These are phyloP conservation scores for Agapornis roseicollis DNA, from an alignment of 2,113 vertebrate genomes.

Conservation along the genomic window DNA sequence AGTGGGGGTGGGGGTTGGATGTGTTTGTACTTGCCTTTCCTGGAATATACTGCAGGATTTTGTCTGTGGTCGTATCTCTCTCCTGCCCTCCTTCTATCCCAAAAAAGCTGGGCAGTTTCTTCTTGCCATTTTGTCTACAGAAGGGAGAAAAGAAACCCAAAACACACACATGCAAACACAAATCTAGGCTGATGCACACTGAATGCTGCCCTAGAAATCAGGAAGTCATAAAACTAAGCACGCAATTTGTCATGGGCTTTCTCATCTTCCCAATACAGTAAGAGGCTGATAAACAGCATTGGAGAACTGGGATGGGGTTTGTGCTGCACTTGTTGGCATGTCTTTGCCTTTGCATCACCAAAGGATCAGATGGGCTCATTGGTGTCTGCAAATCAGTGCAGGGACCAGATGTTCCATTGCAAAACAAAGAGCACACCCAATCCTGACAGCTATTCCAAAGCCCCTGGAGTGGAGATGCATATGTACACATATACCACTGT, in stretches of 20 bases:
- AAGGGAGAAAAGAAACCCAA: background rate
- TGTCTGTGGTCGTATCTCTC: slow-evolving; percentile 65
- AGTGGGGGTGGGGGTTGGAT: background rate
- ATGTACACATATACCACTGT: rapidly evolving
- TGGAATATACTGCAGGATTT: slow-evolving; percentile 76
- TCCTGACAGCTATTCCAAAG: background rate
- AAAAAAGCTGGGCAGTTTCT: slow-evolving; percentile 70
- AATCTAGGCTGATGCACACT: background rate
- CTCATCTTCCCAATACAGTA: background rate
- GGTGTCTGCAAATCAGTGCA: background rate
- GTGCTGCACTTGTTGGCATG: background rate
- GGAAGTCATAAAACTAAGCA: background rate
- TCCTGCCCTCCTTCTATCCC: slow-evolving; percentile 59
- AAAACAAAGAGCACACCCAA: background rate
- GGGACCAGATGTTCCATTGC: background rate
- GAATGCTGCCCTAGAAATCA: background rate
- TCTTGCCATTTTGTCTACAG: slow-evolving; percentile 70
- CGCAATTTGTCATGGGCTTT: background rate
- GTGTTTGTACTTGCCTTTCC: slow-evolving; percentile 69
- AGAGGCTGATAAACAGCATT: background rate
- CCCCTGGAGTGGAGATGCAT: background rate
- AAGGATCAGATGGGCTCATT: background rate
- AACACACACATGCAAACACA: background rate
- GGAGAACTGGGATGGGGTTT: background rate
- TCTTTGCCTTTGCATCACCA: background rate